A percentile compares a stretch with the other conserved stretches of the same genome.
These are phyloP conservation scores for Sthenelais limicola DNA, from an alignment of 2,888 invertebrate genomes.

Conservation along the genomic window DNA sequence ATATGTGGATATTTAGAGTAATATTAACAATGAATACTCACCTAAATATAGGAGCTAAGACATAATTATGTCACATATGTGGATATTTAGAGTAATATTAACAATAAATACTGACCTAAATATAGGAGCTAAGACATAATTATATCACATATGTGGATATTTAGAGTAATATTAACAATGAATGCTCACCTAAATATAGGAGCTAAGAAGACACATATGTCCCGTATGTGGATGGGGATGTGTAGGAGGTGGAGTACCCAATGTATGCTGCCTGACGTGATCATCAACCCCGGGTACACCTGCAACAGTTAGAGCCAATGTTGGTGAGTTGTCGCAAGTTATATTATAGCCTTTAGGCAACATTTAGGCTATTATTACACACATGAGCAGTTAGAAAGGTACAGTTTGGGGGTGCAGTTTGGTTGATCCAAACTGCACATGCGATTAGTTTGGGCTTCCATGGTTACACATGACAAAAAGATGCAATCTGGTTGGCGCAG, in stretches of 20 bases:
- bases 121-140: background rate
- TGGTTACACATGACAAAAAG: too few species aligned
- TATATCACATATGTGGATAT: background rate
- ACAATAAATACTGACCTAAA: background rate
- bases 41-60: background rate
- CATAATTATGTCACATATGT: background rate
- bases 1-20: too few species aligned
- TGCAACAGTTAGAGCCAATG: conserved; percentile 56
- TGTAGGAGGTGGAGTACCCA: conserved; percentile 90
- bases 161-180: too few species aligned
- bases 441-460: too few species aligned
- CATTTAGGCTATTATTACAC: too few species aligned
- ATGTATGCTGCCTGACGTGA: conserved; percentile 97
- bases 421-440: too few species aligned
- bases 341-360: too few species aligned
- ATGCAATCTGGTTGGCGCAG: too few species aligned
- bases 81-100: too few species aligned
- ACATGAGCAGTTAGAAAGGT: too few species aligned
- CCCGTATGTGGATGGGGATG: conserved; percentile 94
- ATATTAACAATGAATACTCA: background rate
- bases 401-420: too few species aligned
- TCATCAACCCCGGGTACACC: conserved; percentile 98
- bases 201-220: conserved; percentile 98
- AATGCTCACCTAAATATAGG: conserved; percentile 88
- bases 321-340: too few species aligned